Percentiles rank a stretch among this genome's conserved stretches.
Evolutionary conservation across 2,797 vertebrate species (phyloP).

Genomic region (Notolabrus celidotus): DNA sequence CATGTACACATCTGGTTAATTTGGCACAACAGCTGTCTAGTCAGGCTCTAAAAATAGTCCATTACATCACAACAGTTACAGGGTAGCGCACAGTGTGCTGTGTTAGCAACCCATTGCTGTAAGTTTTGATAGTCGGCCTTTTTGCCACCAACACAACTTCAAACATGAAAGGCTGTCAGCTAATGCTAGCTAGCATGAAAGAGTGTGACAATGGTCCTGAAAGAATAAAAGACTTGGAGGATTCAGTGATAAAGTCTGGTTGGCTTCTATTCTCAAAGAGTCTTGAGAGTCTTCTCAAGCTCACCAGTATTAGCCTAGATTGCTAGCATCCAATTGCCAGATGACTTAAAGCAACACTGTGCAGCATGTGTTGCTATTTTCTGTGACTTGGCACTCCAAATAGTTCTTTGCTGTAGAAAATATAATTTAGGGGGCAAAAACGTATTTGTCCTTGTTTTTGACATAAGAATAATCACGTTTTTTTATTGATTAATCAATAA

Average conservation of each 20-base stretch:
- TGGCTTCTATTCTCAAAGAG: too few relatives aligned
- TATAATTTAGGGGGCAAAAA: too few relatives aligned
- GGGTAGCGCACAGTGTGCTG: not conserved
- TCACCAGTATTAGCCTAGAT: too few relatives aligned
- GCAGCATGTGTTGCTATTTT: not conserved
- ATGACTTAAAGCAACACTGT: too few relatives aligned
- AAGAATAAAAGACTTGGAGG: not conserved
- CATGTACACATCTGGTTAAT: not conserved
- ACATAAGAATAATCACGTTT: too few relatives aligned
- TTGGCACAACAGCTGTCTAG: not conserved
- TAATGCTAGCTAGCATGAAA: not conserved
- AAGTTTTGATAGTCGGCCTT: not conserved
- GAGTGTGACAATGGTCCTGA: not conserved
- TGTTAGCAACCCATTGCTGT: not conserved
- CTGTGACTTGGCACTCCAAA: too few relatives aligned
- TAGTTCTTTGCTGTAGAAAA: too few relatives aligned
- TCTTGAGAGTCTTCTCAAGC: too few relatives aligned
- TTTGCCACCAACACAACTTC: too few relatives aligned
- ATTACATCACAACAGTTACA: not conserved
- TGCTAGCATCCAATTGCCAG: not conserved
- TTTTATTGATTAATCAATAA: too few relatives aligned
- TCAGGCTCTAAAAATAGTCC: constrained; percentile 1
- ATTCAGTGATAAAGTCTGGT: not conserved
- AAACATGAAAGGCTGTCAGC: not conserved
- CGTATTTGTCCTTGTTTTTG: too few relatives aligned